Percentiles rank a stretch among this genome's conserved stretches.
Conservation (phyloP, 2,888 invertebrate species). For the Biston stratarius region DNA sequence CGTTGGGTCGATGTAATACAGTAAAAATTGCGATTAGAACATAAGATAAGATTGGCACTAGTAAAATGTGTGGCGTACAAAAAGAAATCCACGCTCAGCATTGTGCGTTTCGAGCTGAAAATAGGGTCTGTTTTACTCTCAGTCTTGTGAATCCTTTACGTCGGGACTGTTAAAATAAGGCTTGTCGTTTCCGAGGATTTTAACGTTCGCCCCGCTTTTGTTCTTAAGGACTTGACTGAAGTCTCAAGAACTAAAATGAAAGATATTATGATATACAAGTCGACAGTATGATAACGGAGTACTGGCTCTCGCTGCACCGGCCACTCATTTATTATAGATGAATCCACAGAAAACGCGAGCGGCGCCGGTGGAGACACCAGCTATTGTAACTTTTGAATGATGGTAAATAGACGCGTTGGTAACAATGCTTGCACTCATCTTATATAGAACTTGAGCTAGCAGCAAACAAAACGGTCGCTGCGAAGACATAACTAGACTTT, state of each 20-base stretch:
- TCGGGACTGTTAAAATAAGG: too few species aligned
- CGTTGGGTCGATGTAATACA: too few species aligned
- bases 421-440: not conserved
- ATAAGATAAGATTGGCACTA: too few species aligned
- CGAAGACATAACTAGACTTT: not conserved
- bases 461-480: not conserved
- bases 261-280: not conserved
- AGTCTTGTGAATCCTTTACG: too few species aligned
- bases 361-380: constrained; percentile 34
- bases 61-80: too few species aligned
- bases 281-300: constrained; percentile 2
- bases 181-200: not conserved
- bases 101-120: too few species aligned
- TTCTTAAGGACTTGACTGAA: not conserved
- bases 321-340: constrained; percentile 71
- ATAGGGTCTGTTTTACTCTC: too few species aligned
- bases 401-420: not conserved
- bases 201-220: not conserved
- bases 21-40: too few species aligned
- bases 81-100: too few species aligned
- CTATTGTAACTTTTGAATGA: constrained; percentile 18
- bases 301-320: constrained; percentile 45
- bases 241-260: not conserved
- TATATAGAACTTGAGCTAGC: not conserved
- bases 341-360: constrained; percentile 52